A percentile compares a stretch with the other conserved stretches of the same genome.
phyloP scores from a whole-genome alignment of 2,888 invertebrate species.

The Melipona bicolor region DNA sequence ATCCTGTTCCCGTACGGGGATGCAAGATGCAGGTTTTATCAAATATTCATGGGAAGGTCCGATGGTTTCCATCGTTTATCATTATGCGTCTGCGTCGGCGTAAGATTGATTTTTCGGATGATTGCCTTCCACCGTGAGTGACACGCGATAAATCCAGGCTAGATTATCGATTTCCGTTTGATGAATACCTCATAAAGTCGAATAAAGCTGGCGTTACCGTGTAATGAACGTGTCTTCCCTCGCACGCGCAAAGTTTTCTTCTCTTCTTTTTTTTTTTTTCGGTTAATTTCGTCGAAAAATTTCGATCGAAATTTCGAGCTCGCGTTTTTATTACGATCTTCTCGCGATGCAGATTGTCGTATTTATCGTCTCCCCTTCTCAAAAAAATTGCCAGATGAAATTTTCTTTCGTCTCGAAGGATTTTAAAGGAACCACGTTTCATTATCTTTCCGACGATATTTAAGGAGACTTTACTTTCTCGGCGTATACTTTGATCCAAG shows the following conservation, averaged over 20 bases:
- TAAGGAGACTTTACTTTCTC: slow-evolving; percentile 3
- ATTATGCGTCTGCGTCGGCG: slow-evolving; percentile 12
- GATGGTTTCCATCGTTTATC: slow-evolving; percentile 36
- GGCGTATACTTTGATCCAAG: neutral
- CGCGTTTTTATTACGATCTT: neutral
- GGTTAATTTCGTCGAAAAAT: neutral
- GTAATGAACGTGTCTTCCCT: slow-evolving; percentile 7
- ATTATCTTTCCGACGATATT: neutral
- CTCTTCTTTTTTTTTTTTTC: neutral
- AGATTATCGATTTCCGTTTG: slow-evolving; percentile 30
- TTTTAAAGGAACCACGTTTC: neutral
- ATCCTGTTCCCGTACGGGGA: neutral
- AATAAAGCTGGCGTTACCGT: slow-evolving; percentile 14
- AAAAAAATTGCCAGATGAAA: neutral
- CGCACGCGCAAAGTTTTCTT: neutral
- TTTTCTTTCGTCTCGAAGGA: neutral
- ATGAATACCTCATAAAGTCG: slow-evolving; percentile 28
- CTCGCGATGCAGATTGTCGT: neutral
- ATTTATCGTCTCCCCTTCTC: neutral
- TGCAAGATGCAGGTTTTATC: slow-evolving; percentile 7
- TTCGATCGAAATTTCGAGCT: neutral
- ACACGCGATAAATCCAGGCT: slow-evolving; percentile 24
- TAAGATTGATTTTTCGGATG: slow-evolving; percentile 39
- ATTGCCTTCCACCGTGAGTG: slow-evolving; percentile 7
- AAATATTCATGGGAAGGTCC: slow-evolving; percentile 6